Evolutionary conservation across 2,113 vertebrate genomes (phyloP).

Genomic region (Larimichthys polyactis): DNA sequence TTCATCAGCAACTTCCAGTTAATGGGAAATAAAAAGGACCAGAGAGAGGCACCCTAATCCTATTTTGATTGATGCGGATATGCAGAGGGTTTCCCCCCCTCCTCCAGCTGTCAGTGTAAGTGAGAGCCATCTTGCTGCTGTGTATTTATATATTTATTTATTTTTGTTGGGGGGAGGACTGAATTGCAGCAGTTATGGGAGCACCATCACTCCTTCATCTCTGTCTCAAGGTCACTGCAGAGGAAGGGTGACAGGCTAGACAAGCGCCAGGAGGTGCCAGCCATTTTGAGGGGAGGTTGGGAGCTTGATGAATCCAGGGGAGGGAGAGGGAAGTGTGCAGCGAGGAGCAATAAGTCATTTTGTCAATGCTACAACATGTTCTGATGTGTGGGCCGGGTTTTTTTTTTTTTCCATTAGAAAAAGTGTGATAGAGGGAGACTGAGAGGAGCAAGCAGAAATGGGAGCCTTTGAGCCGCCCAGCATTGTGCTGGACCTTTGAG

Average conservation of each 20-base stretch:
- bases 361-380: constrained; percentile 70
- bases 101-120: constrained; percentile 54
- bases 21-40: constrained; percentile 70
- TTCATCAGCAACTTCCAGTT: constrained; percentile 72
- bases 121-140: constrained; percentile 48
- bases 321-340: constrained; percentile 57
- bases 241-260: constrained; percentile 72
- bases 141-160: constrained; percentile 13
- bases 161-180: background rate
- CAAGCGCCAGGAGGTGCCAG: constrained; percentile 69
- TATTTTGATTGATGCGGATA: constrained; percentile 77
- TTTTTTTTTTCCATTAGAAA: constrained; percentile 64
- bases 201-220: constrained; percentile 67
- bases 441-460: constrained; percentile 59
- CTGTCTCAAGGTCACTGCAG: constrained; percentile 79
- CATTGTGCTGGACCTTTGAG: constrained; percentile 72
- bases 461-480: constrained; percentile 63
- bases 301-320: constrained; percentile 68
- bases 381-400: constrained; percentile 62
- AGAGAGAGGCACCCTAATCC: constrained; percentile 70
- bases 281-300: constrained; percentile 65
- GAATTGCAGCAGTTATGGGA: constrained; percentile 56
- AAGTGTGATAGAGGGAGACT: constrained; percentile 62
- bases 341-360: constrained; percentile 74
- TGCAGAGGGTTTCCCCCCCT: constrained; percentile 31